Evolutionary conservation across 2,797 vertebrate species (phyloP).

Genomic region (Rhinatrema bivittatum): DNA sequence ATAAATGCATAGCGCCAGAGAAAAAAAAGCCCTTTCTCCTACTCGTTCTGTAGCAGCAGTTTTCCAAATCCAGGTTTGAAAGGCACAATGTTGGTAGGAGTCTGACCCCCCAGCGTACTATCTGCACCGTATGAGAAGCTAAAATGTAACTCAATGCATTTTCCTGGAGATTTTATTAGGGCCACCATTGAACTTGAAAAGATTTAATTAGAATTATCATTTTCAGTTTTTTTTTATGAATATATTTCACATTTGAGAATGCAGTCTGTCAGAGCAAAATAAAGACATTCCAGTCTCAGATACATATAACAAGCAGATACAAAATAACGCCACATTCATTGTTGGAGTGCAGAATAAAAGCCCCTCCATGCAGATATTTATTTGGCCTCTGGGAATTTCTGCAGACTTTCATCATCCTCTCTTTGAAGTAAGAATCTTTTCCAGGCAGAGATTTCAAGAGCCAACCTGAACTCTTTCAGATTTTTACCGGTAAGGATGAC

Average conservation of each 20-base stretch:
- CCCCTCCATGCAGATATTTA: constrained; percentile 55
- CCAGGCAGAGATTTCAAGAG: constrained; percentile 65
- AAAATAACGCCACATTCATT: constrained; percentile 67
- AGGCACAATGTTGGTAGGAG: too few species aligned
- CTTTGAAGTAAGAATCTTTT: constrained; percentile 76
- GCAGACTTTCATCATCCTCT: constrained; percentile 74
- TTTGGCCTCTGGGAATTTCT: constrained; percentile 63
- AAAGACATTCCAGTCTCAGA: constrained; percentile 45
- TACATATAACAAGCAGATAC: constrained; percentile 48
- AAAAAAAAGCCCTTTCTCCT: too few species aligned
- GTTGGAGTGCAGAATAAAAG: constrained; percentile 58
- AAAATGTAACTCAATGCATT: constrained; percentile 32
- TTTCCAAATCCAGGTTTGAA: too few species aligned
- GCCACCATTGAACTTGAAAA: constrained; percentile 27
- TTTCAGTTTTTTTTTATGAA: constrained; percentile 44
- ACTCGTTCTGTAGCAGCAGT: too few species aligned
- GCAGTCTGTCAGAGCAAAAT: constrained; percentile 42
- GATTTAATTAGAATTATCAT: constrained; percentile 53
- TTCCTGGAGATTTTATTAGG: constrained; percentile 28
- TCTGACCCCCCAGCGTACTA: too few species aligned
- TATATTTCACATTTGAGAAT: constrained; percentile 38
- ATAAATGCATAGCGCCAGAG: too few species aligned
- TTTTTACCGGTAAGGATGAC: constrained; percentile 36
- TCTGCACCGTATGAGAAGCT: constrained; percentile 12
- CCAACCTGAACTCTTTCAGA: constrained; percentile 60